Conservation (phyloP, 1,140 invertebrate genomes). For the Wasmannia auropunctata region DNA sequence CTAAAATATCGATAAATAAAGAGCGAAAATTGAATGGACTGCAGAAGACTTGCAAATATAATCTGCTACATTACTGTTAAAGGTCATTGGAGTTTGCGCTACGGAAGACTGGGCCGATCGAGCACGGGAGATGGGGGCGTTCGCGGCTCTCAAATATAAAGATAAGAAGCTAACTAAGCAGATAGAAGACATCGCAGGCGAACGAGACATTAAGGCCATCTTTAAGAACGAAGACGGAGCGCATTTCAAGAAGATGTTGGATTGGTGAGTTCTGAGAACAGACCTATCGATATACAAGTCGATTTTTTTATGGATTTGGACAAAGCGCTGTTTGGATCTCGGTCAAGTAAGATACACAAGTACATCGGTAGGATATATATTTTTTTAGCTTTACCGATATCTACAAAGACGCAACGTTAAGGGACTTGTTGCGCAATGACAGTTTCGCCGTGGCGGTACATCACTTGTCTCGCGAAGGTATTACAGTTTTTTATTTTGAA, state of each 20-base stretch:
- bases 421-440: slow-evolving; percentile 77
- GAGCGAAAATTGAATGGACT: background rate
- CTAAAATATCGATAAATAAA: background rate
- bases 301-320: background rate
- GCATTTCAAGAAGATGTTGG: slow-evolving; percentile 85
- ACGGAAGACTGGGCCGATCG: slow-evolving; percentile 86
- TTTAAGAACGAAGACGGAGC: slow-evolving; percentile 88
- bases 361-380: slow-evolving; percentile 11
- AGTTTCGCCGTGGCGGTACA: slow-evolving; percentile 80
- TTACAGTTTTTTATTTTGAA: background rate
- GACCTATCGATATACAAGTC: background rate
- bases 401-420: slow-evolving; percentile 75
- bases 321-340: background rate
- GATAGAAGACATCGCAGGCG: slow-evolving; percentile 86
- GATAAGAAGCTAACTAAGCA: slow-evolving; percentile 85
- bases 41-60: background rate
- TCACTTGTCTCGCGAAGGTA: slow-evolving; percentile 81
- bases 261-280: slow-evolving; percentile 83
- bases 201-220: slow-evolving; percentile 86
- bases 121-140: slow-evolving; percentile 87
- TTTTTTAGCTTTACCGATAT: slow-evolving; percentile 80
- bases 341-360: slow-evolving; percentile 7
- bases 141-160: slow-evolving; percentile 86
- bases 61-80: background rate
- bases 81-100: slow-evolving; percentile 88